A percentile compares a stretch with the other conserved stretches of the same genome.
Evolutionary conservation across 2,888 invertebrate genomes (phyloP).

Genomic region (Scaeva pyrastri): DNA sequence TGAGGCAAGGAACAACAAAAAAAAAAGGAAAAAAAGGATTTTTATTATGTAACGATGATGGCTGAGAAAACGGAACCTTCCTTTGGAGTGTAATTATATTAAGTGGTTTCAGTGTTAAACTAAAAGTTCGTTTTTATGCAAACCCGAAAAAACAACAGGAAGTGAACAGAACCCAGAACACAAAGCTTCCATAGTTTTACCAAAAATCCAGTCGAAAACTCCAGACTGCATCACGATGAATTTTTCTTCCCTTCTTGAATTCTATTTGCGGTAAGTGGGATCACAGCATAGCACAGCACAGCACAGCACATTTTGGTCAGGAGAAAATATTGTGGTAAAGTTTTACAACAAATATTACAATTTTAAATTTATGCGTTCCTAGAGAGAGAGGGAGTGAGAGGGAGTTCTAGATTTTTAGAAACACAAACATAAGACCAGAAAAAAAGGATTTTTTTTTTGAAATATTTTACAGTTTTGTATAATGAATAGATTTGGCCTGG

Average conservation of each 20-base stretch:
- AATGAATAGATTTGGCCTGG: slow-evolving; percentile 5
- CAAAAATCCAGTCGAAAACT: neutral
- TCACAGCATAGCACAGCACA: too few relatives aligned
- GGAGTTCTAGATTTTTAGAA: neutral
- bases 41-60: neutral
- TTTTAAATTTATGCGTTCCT: too few relatives aligned
- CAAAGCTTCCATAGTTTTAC: neutral
- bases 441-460: neutral
- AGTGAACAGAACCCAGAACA: too few relatives aligned
- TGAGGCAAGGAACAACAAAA: too few relatives aligned
- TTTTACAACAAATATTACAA: too few relatives aligned
- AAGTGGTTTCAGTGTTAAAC: slow-evolving; percentile 54
- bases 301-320: too few relatives aligned
- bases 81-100: slow-evolving; percentile 45
- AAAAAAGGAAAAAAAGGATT: neutral
- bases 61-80: slow-evolving; percentile 12
- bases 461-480: slow-evolving; percentile 14
- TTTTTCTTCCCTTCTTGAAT: too few relatives aligned
- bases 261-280: too few relatives aligned
- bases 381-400: neutral
- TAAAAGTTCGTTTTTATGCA: neutral
- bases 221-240: too few relatives aligned
- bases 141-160: neutral
- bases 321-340: too few relatives aligned
- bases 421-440: too few relatives aligned